Evolutionary conservation across 1,140 invertebrate genomes (phyloP), one percentile per base, ranked within the genome.

Genomic region (Solenopsis invicta): DNA sequence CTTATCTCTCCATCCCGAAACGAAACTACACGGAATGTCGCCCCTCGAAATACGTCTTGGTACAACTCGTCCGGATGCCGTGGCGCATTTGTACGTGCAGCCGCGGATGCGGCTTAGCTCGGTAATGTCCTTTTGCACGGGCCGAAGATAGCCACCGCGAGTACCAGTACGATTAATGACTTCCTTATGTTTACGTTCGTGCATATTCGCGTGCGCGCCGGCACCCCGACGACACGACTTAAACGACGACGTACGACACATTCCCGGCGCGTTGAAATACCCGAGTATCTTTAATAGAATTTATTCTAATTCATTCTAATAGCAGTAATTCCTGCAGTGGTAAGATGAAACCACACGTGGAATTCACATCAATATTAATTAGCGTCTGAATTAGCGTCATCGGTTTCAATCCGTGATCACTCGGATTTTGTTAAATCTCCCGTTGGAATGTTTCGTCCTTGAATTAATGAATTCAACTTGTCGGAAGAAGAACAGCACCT

Each of bases 181-280:
- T 90, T 90, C 87, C 87, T 90, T 48, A 66, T 87, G 84, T 89
- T 82, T 78, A 71, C 56, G 72, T 29, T 72, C 52, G 85, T 81
- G 54, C n/a, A 34, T 59, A 67, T 54, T 77, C 45, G 56, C 76
- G 52, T 72, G 37, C 54, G 80, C 50, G 59, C 75, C 64, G 34
- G 18, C 64, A 34, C 21, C 12, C 8, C 12, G 12, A 9, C 37
- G 34, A 45, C 0, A 29, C n/a, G 69, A 62, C 67, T 13, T 18
- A 61, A 72, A 50, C 18, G 48, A 74, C 34, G 13, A 71, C 66
- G n/a, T 29, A 77, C 72, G 50, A 54, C 34, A 45, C n/a, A 2
- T 37, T 45, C 74, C 34, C 37, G n/a, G 4, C 59, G 18, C n/a
- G 9, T 24, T 21, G 3, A 21, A 62, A 34, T 62, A 21, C n/a